phyloP scores from a whole-genome alignment of 1,140 invertebrate genomes.

The Penaeus japonicus region DNA sequence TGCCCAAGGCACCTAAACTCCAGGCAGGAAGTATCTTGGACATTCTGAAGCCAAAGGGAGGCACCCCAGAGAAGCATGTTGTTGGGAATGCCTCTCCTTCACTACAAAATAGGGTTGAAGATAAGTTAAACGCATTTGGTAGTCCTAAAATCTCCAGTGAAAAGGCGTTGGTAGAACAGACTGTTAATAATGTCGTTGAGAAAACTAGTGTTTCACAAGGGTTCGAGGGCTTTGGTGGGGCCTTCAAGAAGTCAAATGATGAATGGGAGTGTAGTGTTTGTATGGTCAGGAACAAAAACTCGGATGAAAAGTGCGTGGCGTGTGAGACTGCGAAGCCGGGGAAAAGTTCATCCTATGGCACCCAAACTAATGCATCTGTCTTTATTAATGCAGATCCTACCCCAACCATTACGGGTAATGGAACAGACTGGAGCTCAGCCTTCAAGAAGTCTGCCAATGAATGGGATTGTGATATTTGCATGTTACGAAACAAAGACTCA shows the following conservation, averaged over 20 bases:
- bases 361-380: conserved; percentile 1
- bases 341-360: conserved; percentile 34
- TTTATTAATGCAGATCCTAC: neutral
- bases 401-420: neutral
- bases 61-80: neutral
- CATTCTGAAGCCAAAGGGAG: conserved; percentile 38
- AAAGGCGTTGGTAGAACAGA: neutral
- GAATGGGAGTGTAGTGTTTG: conserved; percentile 75
- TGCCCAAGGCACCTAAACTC: conserved; percentile 7
- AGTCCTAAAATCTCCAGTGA: neutral
- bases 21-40: conserved; percentile 42
- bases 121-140: neutral
- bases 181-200: conserved; percentile 31
- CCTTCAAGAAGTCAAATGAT: conserved; percentile 68
- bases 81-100: neutral
- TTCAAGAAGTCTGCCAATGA: conserved; percentile 68
- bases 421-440: conserved; percentile 66
- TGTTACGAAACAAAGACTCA: conserved; percentile 71
- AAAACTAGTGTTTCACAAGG: conserved; percentile 26
- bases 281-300: conserved; percentile 72
- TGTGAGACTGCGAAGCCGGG: conserved; percentile 72
- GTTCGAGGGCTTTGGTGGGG: conserved; percentile 65
- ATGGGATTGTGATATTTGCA: conserved; percentile 75
- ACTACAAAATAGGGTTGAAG: conserved; percentile 24
- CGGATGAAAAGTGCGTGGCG: conserved; percentile 70